Percentiles rank a stretch among this genome's conserved stretches.
These are phyloP conservation scores for Brachionus asplanchnoidis DNA, from an alignment of 1,140 invertebrate species.

Conservation along the genomic window DNA sequence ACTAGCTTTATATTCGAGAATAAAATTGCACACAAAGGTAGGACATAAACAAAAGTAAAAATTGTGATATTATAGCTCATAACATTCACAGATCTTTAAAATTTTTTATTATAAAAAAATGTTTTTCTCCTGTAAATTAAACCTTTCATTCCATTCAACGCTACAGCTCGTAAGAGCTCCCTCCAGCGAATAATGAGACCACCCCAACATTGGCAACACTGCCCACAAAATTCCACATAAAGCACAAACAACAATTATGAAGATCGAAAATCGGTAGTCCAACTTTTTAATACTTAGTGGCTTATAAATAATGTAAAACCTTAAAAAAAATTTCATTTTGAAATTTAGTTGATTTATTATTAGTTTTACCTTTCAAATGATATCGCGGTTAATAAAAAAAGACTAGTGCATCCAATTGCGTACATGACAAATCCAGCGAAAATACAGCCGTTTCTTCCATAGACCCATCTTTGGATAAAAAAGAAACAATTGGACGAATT, in stretches of 20 bases:
- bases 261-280: background rate
- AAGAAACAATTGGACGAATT: no score
- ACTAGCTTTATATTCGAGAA: background rate
- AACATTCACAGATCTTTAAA: background rate
- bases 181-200: slow-evolving; percentile 39
- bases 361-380: background rate
- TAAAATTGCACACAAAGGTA: slow-evolving; percentile 9
- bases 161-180: slow-evolving; percentile 1
- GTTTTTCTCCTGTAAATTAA: background rate
- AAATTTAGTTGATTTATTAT: background rate
- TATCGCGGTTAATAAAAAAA: slow-evolving; percentile 9
- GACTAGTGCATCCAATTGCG: background rate
- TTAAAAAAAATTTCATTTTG: background rate
- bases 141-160: slow-evolving; percentile 37
- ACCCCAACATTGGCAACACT: background rate
- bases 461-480: background rate
- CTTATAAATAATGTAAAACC: background rate
- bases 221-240: background rate
- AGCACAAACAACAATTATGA: background rate
- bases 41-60: slow-evolving; percentile 6
- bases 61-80: slow-evolving; percentile 33
- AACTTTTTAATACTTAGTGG: background rate
- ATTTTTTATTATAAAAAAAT: background rate
- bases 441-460: background rate
- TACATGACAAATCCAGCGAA: background rate